Percentiles rank a stretch among this genome's conserved stretches.
Evolutionary conservation across 37 sponge, comb jelly and placozoan species (phyloP).

Genomic region (Petrosia ficiformis): DNA sequence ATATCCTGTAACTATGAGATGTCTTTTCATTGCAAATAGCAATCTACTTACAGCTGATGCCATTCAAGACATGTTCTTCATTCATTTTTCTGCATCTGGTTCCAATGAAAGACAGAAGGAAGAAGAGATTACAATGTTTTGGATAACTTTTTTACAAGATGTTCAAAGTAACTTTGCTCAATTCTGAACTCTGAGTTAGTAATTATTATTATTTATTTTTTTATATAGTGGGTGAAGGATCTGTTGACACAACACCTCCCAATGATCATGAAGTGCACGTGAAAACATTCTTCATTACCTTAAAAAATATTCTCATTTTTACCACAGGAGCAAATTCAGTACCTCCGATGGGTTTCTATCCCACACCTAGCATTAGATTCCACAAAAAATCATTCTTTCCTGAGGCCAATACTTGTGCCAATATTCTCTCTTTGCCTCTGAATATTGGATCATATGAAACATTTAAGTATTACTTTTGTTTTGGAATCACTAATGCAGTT

Average conservation of each 20-base stretch:
- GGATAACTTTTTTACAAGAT: not conserved
- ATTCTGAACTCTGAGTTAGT: not conserved
- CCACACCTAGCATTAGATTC: slow-evolving; percentile 7
- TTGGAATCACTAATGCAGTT: not conserved
- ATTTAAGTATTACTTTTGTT: slow-evolving; percentile 7
- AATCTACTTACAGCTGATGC: not conserved
- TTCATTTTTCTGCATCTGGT: not conserved
- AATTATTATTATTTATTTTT: not conserved
- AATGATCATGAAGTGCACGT: too few relatives aligned
- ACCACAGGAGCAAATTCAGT: not conserved
- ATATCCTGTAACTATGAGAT: not conserved
- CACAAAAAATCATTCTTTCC: not conserved
- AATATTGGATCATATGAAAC: not conserved
- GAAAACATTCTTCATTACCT: not conserved
- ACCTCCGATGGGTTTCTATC: slow-evolving; percentile 10
- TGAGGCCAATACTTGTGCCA: slow-evolving; percentile 1
- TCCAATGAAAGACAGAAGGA: not conserved
- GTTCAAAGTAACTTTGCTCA: not conserved
- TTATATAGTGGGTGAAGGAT: not conserved
- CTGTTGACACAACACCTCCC: not conserved
- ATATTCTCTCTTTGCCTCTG: slow-evolving; percentile 8
- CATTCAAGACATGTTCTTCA: not conserved
- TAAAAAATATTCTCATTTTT: slow-evolving; percentile 11
- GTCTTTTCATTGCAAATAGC: not conserved
- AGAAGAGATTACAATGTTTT: not conserved